Conservation (phyloP, 2,888 invertebrate species). For the Zootermopsis nevadensis region DNA sequence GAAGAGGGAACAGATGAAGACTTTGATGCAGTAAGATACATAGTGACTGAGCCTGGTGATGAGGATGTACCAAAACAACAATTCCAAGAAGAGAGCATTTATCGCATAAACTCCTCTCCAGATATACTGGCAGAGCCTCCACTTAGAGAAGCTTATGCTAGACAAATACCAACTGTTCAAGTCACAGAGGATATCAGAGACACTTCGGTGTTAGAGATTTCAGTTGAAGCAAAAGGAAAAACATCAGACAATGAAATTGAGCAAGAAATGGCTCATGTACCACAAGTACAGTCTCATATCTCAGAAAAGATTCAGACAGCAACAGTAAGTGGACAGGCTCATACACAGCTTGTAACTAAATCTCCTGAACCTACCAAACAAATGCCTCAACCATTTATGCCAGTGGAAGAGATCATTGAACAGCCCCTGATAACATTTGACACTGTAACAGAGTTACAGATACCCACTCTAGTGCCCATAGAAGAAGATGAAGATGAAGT, state of each 20-base stretch:
- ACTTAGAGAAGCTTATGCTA: neutral
- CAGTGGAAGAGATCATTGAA: constrained; percentile 13
- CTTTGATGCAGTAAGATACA: constrained; percentile 47
- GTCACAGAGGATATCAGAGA: neutral
- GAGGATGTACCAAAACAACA: constrained; percentile 52
- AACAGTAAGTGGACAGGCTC: neutral
- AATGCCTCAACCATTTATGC: constrained; percentile 3
- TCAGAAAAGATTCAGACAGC: neutral
- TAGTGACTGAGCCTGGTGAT: constrained; percentile 54
- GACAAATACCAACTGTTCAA: neutral
- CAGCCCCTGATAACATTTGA: constrained; percentile 22
- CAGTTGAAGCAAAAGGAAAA: neutral
- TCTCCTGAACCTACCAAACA: neutral
- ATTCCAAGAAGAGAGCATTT: constrained; percentile 53
- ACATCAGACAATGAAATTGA: neutral
- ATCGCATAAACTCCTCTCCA: constrained; percentile 52
- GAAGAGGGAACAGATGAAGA: constrained; percentile 56
- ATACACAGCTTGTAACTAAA: neutral
- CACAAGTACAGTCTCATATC: neutral
- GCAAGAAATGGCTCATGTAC: no score
- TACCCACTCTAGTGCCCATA: neutral
- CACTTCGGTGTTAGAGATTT: neutral
- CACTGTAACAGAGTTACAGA: constrained; percentile 13
- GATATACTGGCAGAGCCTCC: constrained; percentile 55
- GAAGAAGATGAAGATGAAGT: constrained; percentile 48